Evolutionary conservation across 1,140 invertebrate species (phyloP), one percentile per base, ranked within the genome.

Genomic region (Drosophila aff.): DNA sequence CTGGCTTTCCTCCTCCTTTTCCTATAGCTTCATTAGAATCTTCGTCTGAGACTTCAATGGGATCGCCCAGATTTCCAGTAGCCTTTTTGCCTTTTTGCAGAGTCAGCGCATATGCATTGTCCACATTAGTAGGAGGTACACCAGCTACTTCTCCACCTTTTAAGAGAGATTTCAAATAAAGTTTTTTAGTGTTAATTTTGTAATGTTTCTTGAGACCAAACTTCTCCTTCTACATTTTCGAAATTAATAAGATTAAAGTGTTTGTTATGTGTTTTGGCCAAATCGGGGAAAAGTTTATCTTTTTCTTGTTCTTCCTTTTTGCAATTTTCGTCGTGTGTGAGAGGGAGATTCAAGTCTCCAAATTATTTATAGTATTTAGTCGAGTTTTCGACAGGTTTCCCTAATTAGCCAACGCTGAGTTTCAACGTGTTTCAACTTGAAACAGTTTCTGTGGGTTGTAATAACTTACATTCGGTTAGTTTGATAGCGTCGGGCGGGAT

Each of bases 41-140:
- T 18, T 52, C 91, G 65, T 92, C 91, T 1, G 91, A 92, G 0
- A 92, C 87, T 44, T 92, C 91, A 41, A 92, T 92, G 8, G 91
- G 91, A 50, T 92, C 91, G 23, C 83, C 85, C 16, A 79, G 44
- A 38, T 77, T 82, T 18, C 86, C 85, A 16, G 79, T 82, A 26
- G 63, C 76, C 52, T 55, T 3, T 61, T 55, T 3, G 26, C 2
- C 15, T 61, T 78, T 49, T 61, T 76, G 13, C 21, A 13, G 41
- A n/a, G 33, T 58, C 10, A 11, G 28, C 13, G 21, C 31, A 50
- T 26, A 28, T 31, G 52, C 3, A 26, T 65, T 68, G 23, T 43
- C 44, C 38, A 57, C 36, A 5, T 46, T 44, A 16, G 28, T 41
- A 16, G 28, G 23, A 15, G 11, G n/a, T 9, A 16, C 21, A 31